A percentile compares a stretch with the other conserved stretches of the same genome.
Evolutionary conservation across 2,797 vertebrate species (phyloP).

Genomic region (Borostomias antarcticus): DNA sequence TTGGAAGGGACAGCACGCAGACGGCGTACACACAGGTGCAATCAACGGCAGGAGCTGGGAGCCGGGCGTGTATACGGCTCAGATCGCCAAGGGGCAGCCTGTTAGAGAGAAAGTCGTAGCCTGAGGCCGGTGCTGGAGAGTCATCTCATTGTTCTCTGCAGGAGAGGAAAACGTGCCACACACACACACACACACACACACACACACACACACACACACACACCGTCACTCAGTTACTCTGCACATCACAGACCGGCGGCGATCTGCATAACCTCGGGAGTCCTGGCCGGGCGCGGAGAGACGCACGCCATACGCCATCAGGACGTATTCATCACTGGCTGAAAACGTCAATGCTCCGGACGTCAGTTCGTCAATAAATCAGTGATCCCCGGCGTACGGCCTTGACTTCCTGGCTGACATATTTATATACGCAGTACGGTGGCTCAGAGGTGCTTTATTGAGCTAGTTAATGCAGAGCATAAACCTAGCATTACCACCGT

Average conservation of each 20-base stretch:
- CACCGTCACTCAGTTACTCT: background rate
- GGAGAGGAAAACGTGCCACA: conserved; percentile 28
- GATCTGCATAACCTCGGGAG: conserved; percentile 29
- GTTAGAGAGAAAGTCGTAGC: conserved; percentile 55
- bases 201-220: background rate
- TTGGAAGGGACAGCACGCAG: conserved; percentile 1
- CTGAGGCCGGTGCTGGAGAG: conserved; percentile 45
- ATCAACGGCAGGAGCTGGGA: no score
- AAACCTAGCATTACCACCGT: conserved; percentile 70
- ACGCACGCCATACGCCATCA: conserved; percentile 47
- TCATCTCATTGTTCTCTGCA: conserved; percentile 57
- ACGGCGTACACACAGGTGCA: conserved; percentile 18
- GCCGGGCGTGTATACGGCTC: conserved; percentile 20
- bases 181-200: background rate
- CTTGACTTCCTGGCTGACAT: conserved; percentile 58
- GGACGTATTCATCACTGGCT: conserved; percentile 59
- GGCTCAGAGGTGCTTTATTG: conserved; percentile 71
- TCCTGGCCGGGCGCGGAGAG: conserved; percentile 28
- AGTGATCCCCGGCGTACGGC: conserved; percentile 57
- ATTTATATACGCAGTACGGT: conserved; percentile 64
- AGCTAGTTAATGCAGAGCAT: conserved; percentile 72
- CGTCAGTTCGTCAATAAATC: conserved; percentile 66
- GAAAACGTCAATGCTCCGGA: conserved; percentile 37
- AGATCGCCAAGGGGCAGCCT: conserved; percentile 45
- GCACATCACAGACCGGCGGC: background rate